Base-by-base conservation (phyloP, 2,888 invertebrate genomes). In the Drosophila nr. medialis region DNA sequence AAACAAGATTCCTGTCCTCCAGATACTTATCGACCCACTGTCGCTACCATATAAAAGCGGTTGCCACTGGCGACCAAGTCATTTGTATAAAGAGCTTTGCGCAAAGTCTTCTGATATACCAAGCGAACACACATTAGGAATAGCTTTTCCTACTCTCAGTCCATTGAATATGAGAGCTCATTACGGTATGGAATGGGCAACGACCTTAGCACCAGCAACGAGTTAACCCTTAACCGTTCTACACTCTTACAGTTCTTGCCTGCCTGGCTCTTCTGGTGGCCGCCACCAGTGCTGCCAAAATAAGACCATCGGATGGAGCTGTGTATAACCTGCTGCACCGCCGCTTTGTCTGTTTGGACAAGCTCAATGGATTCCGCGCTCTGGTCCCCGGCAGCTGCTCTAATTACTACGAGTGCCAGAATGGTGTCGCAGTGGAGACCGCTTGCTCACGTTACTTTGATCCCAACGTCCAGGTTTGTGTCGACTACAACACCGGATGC, bases 351-450 rank as follows among this genome's bases (percentile, higher is more conserved):
- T 92, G 92, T 58, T 75, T 74, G 24, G 65, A 77, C 8, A 91
- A 91, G 59, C n/a, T 53, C 1, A 69, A 91, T 68, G 92, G 92
- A 21, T 89, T 82, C 63, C 87, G 86, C 4, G 76, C 88, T 5
- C 55, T 92, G 15, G 91, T 92, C 3, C 92, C 92, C 2, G 92
- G 92, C 21, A 91, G 91, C 62, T 92, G 92, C 58, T 89, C 86
- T 0, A 80, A 87, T 59, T 92, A 85, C 79, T 92, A 90, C 27
- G 89, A 91, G 69, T 92, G 92, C 27, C 80, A 83, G 56, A 74
- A 77, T 45, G 89, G 88, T 4, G 30, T 64, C 4, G 86, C 90
- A 18, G 18, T 68, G 4, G 55, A 88, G 29, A 77, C 58, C 49
- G 66, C 63, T 0, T 92, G 92, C 38, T 73, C 88, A 0, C 83